phyloP scores from a whole-genome alignment of 2,888 invertebrate species.

The Zhuqinia jingwanae region DNA sequence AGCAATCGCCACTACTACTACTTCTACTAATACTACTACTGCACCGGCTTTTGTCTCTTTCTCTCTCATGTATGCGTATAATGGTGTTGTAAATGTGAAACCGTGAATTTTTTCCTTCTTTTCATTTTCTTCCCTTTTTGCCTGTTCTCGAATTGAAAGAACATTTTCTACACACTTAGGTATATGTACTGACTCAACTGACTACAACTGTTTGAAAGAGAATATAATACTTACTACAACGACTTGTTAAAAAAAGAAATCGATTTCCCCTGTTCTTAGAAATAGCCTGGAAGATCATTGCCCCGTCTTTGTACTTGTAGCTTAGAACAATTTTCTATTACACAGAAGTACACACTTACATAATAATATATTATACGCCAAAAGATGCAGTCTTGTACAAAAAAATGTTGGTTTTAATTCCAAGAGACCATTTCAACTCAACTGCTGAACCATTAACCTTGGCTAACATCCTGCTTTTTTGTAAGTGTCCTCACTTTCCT shows the following conservation, averaged over 20 bases:
- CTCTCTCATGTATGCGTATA: conserved; percentile 57
- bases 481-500: conserved; percentile 35
- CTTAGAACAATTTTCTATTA: neutral
- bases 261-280: conserved; percentile 63
- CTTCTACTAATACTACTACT: neutral
- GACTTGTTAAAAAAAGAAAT: conserved; percentile 63
- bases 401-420: conserved; percentile 60
- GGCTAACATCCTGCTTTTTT: conserved; percentile 30
- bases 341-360: neutral
- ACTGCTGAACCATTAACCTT: conserved; percentile 68
- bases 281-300: conserved; percentile 68
- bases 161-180: conserved; percentile 31
- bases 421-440: conserved; percentile 43
- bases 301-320: conserved; percentile 39
- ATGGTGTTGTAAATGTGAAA: conserved; percentile 61
- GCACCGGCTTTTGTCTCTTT: conserved; percentile 56
- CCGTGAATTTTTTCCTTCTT: conserved; percentile 52
- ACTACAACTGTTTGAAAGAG: neutral
- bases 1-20: neutral
- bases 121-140: neutral
- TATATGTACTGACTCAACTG: neutral
- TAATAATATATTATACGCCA: neutral
- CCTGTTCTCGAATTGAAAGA: conserved; percentile 2
- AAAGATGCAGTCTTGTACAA: conserved; percentile 21
- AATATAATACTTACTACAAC: conserved; percentile 32